Evolutionary conservation across 2,113 vertebrate species (phyloP).

Genomic region (Gobiocypris rarus): DNA sequence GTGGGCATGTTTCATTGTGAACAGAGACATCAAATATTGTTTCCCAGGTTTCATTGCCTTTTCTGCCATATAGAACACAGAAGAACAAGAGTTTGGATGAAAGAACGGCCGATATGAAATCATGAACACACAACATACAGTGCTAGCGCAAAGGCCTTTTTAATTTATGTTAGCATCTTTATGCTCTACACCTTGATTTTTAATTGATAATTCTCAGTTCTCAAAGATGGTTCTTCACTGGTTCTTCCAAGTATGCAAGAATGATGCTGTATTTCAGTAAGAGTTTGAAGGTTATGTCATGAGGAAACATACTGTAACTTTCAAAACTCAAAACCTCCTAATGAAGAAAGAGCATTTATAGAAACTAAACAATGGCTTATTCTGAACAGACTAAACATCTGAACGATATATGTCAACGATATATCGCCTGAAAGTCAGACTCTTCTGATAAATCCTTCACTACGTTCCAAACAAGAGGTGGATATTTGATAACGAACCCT

Average conservation of each 20-base stretch:
- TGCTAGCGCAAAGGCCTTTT: neutral
- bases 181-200: neutral
- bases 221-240: too few relatives aligned
- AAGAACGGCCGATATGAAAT: neutral
- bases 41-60: neutral
- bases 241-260: too few relatives aligned
- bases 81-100: neutral
- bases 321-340: too few relatives aligned
- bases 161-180: neutral
- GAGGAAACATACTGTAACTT: too few relatives aligned
- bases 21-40: neutral
- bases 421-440: too few relatives aligned
- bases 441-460: neutral
- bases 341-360: too few relatives aligned
- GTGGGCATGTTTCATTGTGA: conserved; percentile 54
- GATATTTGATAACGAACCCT: too few relatives aligned
- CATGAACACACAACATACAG: neutral
- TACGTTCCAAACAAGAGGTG: neutral
- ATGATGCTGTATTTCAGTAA: too few relatives aligned
- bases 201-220: too few relatives aligned
- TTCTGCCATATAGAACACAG: neutral
- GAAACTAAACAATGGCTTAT: neutral
- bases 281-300: too few relatives aligned
- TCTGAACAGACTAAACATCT: neutral
- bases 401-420: neutral